Conservation (phyloP, 2,888 invertebrate genomes). For the Hemistola chrysoprasaria region DNA sequence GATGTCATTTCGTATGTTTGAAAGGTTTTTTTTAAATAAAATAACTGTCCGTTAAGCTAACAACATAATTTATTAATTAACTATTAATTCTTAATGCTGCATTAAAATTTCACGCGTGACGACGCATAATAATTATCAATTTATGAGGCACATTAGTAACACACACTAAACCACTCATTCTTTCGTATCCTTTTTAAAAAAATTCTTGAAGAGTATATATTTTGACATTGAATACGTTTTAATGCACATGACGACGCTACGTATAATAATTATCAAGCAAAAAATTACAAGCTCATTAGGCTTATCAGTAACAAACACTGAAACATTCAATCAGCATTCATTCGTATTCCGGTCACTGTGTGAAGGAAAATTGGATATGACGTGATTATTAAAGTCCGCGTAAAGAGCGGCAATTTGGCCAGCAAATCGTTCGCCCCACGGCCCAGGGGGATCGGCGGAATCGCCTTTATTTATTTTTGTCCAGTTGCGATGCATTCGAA, state of each 20-base stretch:
- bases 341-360: constrained; percentile 65
- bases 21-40: too few species aligned
- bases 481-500: constrained; percentile 27
- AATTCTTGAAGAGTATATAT: too few species aligned
- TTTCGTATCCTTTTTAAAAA: constrained; percentile 77
- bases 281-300: constrained; percentile 27
- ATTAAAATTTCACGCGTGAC: constrained; percentile 4
- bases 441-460: constrained; percentile 43
- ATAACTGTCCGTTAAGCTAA: too few species aligned
- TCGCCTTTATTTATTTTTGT: constrained; percentile 55
- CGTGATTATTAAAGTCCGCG: constrained; percentile 74
- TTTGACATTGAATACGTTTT: too few species aligned
- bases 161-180: constrained; percentile 53
- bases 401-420: constrained; percentile 76
- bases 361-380: constrained; percentile 75
- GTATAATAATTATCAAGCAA: constrained; percentile 12
- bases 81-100: too few species aligned
- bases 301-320: constrained; percentile 39
- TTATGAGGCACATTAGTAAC: too few species aligned
- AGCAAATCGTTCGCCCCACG: constrained; percentile 66
- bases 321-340: constrained; percentile 58
- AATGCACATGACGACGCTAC: neutral
- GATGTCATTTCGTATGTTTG: too few species aligned
- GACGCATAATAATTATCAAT: constrained; percentile 9
- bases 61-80: too few species aligned